Base-by-base conservation (phyloP, 2,113 vertebrate genomes). In the Herpailurus yagouaroundi region DNA sequence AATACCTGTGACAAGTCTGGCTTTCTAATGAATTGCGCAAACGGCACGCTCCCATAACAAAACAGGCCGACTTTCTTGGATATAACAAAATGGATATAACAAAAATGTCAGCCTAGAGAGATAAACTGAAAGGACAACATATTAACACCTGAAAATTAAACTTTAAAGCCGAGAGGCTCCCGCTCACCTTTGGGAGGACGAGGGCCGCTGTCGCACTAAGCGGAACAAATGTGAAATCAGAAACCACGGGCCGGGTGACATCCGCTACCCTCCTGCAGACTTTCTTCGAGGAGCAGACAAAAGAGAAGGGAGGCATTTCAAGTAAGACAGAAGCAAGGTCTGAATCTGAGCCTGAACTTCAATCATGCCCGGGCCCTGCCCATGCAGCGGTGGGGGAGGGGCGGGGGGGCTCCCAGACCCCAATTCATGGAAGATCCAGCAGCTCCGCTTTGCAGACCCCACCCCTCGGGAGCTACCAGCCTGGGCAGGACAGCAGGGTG, bases 1-100 rank as follows among this genome's bases (percentile, higher is more conserved):
- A 97, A 98, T 69, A 84, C 96, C 94, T 89, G 91, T 97, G 98
- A 98, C 98, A 98, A 98, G 98, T 94, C 87, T 91, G 94, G 97
- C 82, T 95, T 97, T 63, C 96, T 95, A 98, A 93, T 97, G 57
- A 95, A 94, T 97, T 97, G 91, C 92, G 93, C 94, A 98, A 98
- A 98, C 96, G 97, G 97, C 95, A 98, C 95, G 98, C 98, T 94
- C 96, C 97, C 96, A 48, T 83, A 96, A 97, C 88, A 95, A 96
- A 98, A 97, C 91, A 97, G 71, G 55, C 36, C 38, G 38, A 57
- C 38, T 38, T 12, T 45, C 16, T 79, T 91, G 45, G 45, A 45
- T 45, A 8, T 45, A 9, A 45, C 45, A 45, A 96, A 98, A 96
- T 77, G 95, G 74, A 92, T 94, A 36, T 48, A 96, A 98, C 3